These are phyloP conservation scores for Hypothenemus hampei DNA, from an alignment of 1,140 invertebrate genomes.

Conservation along the genomic window DNA sequence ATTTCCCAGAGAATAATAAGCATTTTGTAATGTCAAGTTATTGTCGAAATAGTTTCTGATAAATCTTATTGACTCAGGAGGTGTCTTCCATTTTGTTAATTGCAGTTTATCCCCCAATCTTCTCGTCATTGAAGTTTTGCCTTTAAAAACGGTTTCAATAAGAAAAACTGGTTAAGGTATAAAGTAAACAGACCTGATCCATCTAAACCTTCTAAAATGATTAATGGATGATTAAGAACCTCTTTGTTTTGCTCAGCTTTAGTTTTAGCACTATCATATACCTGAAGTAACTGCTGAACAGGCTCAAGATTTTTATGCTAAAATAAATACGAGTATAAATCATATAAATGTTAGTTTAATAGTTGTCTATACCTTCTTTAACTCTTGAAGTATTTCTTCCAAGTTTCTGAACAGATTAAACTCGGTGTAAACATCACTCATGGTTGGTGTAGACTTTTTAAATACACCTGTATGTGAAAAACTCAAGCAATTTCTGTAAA, in stretches of 20 bases:
- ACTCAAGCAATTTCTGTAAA: too few relatives aligned
- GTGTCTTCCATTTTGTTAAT: constrained; percentile 33
- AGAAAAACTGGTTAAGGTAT: not conserved
- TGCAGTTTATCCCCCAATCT: constrained; percentile 32
- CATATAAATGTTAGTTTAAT: not conserved
- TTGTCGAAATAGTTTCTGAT: constrained; percentile 36
- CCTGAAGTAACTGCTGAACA: constrained; percentile 26
- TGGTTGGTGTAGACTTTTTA: too few relatives aligned
- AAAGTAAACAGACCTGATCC: constrained; percentile 39
- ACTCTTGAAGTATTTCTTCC: too few relatives aligned
- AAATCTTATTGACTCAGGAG: constrained; percentile 31
- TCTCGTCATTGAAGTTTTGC: constrained; percentile 36
- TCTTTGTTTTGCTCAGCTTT: constrained; percentile 15
- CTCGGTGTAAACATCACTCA: too few relatives aligned
- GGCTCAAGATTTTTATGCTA: constrained; percentile 21
- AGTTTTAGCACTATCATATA: constrained; percentile 24
- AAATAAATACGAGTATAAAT: not conserved
- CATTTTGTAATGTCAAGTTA: constrained; percentile 29
- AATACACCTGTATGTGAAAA: too few relatives aligned
- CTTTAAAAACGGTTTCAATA: constrained; percentile 17
- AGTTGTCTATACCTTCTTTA: too few relatives aligned
- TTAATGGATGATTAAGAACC: constrained; percentile 26
- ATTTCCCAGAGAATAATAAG: constrained; percentile 43
- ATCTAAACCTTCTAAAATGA: constrained; percentile 41
- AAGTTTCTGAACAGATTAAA: too few relatives aligned